phyloP scores from a whole-genome alignment of 2,888 invertebrate species.

The Antheraea assamensis region DNA sequence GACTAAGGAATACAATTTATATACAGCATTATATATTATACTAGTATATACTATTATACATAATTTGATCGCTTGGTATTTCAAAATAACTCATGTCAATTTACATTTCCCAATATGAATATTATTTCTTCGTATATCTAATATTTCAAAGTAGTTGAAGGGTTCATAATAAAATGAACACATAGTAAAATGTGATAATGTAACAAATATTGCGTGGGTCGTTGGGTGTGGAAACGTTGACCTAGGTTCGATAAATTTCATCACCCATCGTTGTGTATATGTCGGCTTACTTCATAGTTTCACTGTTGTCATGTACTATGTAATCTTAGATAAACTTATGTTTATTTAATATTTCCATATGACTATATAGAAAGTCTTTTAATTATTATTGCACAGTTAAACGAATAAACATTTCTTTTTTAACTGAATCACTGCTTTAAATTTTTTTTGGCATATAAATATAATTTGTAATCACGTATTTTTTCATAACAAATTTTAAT shows the following conservation, averaged over 20 bases:
- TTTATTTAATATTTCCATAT: not conserved
- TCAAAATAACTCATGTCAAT: constrained; percentile 2
- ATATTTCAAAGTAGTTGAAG: constrained; percentile 14
- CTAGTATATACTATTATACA: not conserved
- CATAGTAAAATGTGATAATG: constrained; percentile 17
- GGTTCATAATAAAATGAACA: constrained; percentile 11
- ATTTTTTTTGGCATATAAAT: too few relatives aligned
- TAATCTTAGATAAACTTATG: constrained; percentile 10
- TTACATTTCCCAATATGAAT: constrained; percentile 3
- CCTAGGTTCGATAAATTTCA: constrained; percentile 34
- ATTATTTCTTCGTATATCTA: constrained; percentile 11
- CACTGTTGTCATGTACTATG: not conserved
- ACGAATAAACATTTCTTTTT: not conserved
- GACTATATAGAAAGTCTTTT: not conserved
- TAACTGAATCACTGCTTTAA: not conserved
- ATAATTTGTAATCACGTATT: too few relatives aligned
- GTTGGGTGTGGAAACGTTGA: constrained; percentile 28
- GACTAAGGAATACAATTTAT: not conserved
- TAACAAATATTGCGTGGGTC: constrained; percentile 18
- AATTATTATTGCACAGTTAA: not conserved
- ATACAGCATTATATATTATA: not conserved
- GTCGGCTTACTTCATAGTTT: constrained; percentile 28
- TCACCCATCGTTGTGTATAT: constrained; percentile 26
- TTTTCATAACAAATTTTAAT: too few relatives aligned
- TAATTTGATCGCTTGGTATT: not conserved